Base-by-base conservation (phyloP, 2,113 vertebrate species). In the Nothocercus julius region DNA sequence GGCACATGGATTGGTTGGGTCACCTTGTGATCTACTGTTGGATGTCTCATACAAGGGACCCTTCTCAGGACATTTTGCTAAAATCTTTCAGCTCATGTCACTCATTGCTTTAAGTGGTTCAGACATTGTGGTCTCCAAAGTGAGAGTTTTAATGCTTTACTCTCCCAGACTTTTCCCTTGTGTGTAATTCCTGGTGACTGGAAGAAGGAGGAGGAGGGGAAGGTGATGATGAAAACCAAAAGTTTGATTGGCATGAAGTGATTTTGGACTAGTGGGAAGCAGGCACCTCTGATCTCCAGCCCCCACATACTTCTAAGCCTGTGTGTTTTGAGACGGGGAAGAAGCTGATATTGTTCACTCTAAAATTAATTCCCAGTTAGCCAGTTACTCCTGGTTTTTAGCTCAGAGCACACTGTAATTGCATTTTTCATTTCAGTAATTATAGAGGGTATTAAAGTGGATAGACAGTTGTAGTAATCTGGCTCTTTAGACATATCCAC, bases 341-440 rank as follows among this genome's bases (percentile, higher is more conserved):
- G 74, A 92, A 93, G 85, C 73, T 3, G 42, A 90, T 95, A 67
- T 84, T 92, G 69, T 95, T 93, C 82, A 78, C 69, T 96, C 86
- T 89, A 92, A 97, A 97, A 97, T 97, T 95, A 97, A 97, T 97
- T 96, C 76, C 54, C 73, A 77, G 91, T 96, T 97, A 97, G 88
- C 68, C 89, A 79, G 92, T 95, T 97, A 70, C 85, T 89, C 83
- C 85, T 91, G 82, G 58, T 94, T 97, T 98, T 96, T 97, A 97
- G 78, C 91, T 91, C 67, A 78, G 86, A 97, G 89, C 79, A 70
- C 64, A 78, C 54, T 92, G 82, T 96, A 95, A 97, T 97, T 96
- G 69, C 73, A 68, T 96, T 97, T 95, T 96, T 96, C 88, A 97
- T 97, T 97, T 92, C 87, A 87, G 80, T 96, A 95, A 97, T 93